Conservation (phyloP, 2,797 vertebrate genomes). For the Enteromius fasciolatus region DNA sequence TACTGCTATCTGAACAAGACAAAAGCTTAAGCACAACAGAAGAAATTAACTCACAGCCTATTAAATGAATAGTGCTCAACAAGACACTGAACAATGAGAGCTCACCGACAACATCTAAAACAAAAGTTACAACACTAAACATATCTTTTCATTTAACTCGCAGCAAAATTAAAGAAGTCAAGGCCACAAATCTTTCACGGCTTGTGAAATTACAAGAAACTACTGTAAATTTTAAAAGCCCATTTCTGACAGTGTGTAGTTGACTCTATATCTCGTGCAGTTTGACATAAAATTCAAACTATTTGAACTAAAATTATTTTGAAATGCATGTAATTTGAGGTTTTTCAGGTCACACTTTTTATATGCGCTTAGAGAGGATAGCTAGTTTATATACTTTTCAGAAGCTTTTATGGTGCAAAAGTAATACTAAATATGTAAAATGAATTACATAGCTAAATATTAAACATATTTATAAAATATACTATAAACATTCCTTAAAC, state of each 20-base stretch:
- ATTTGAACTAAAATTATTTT: background rate
- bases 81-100: background rate
- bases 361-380: background rate
- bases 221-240: background rate
- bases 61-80: background rate
- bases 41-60: background rate
- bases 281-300: background rate
- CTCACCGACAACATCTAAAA: background rate
- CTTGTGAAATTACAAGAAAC: background rate
- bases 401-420: background rate
- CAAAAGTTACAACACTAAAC: background rate
- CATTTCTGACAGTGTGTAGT: background rate
- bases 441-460: background rate
- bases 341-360: background rate
- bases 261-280: background rate
- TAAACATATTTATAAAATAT: no score
- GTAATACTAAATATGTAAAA: background rate
- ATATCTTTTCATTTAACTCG: conserved; percentile 1
- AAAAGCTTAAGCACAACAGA: background rate
- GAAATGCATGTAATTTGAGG: background rate
- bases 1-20: background rate
- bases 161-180: background rate
- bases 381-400: background rate
- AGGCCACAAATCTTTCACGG: background rate
- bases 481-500: background rate